phyloP scores from a whole-genome alignment of 2,113 vertebrate genomes.

The Emydocephalus ijimae region DNA sequence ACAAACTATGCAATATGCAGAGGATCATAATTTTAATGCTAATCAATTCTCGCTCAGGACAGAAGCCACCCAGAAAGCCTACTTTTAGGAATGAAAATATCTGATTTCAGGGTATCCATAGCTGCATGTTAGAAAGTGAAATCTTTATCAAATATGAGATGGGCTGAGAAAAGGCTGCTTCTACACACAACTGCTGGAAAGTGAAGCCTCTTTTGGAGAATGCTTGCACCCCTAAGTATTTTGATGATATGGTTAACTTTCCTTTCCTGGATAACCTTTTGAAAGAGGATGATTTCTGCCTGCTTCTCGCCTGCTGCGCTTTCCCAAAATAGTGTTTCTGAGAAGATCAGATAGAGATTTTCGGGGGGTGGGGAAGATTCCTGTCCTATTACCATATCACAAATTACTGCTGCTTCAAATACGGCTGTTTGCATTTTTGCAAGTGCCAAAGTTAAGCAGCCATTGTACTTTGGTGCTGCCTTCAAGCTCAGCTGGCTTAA shows the following conservation, averaged over 20 bases:
- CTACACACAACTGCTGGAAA: neutral
- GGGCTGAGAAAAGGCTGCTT: neutral
- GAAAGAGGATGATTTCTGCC: neutral
- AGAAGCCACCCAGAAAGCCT: neutral
- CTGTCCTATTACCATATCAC: neutral
- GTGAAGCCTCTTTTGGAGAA: neutral
- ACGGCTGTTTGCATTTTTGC: neutral
- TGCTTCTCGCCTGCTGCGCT: neutral
- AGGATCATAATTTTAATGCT: neutral
- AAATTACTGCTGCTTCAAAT: neutral
- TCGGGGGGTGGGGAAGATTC: too few species aligned
- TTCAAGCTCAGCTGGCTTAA: neutral
- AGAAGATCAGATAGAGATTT: neutral
- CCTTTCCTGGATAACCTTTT: neutral
- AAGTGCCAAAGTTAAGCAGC: neutral
- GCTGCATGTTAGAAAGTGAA: neutral
- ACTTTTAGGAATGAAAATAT: neutral
- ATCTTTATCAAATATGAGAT: neutral
- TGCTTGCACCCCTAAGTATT: neutral
- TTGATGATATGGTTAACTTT: neutral
- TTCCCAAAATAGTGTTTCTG: neutral
- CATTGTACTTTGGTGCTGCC: neutral
- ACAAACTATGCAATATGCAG: neutral
- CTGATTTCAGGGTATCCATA: neutral
- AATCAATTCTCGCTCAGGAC: too few species aligned